Conservation (phyloP, 1,140 invertebrate genomes). For the Spodoptera litura region DNA sequence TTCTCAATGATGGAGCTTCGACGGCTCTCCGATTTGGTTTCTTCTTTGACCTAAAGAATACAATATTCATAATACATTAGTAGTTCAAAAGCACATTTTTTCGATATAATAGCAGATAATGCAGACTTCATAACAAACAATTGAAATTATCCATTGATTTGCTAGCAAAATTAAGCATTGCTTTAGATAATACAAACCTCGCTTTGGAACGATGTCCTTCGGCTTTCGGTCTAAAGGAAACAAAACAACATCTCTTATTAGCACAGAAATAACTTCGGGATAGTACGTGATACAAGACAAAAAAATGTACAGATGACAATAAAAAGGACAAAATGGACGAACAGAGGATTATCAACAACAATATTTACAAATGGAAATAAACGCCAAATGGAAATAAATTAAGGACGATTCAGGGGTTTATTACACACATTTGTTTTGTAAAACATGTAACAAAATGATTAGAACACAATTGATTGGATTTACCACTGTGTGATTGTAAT, state of each 20-base stretch:
- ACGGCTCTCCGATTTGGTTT: constrained; percentile 87
- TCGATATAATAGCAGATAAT: neutral
- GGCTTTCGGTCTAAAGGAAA: constrained; percentile 75
- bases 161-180: neutral
- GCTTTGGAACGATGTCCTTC: constrained; percentile 73
- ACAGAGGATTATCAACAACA: constrained; percentile 6
- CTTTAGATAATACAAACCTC: constrained; percentile 66
- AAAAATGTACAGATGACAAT: constrained; percentile 32
- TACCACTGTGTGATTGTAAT: neutral
- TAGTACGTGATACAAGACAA: neutral
- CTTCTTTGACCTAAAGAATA: constrained; percentile 79
- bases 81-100: too few relatives aligned
- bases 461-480: neutral
- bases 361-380: constrained; percentile 12
- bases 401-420: neutral
- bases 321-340: neutral
- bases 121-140: neutral
- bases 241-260: constrained; percentile 52
- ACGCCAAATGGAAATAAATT: neutral
- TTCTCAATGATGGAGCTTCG: constrained; percentile 88
- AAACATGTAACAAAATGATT: constrained; percentile 13
- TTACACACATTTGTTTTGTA: constrained; percentile 29
- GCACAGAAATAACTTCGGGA: constrained; percentile 44
- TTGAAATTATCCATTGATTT: neutral
- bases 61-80: constrained; percentile 11